These are phyloP conservation scores for Mustelus asterias DNA, from an alignment of 2,113 vertebrate genomes.

Conservation along the genomic window DNA sequence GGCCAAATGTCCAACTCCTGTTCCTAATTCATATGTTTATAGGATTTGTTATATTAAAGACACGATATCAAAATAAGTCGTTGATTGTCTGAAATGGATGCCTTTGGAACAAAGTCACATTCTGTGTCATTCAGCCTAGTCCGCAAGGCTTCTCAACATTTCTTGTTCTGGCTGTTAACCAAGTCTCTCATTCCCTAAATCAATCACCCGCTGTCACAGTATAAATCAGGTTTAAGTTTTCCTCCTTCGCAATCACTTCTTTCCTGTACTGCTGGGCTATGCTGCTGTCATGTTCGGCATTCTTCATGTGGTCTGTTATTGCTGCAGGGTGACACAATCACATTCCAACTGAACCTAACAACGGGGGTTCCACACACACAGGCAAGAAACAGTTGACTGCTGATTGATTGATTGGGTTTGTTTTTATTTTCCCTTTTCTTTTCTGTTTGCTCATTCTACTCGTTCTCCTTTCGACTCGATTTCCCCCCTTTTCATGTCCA, in stretches of 20 bases:
- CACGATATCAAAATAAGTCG: background rate
- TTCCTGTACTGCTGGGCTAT: background rate
- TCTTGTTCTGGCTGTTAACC: background rate
- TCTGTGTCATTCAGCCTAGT: background rate
- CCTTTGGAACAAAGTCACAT: background rate
- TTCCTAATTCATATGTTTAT: too few relatives aligned
- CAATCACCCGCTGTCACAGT: background rate
- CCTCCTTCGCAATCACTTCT: background rate
- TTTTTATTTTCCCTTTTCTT: background rate
- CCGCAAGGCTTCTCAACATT: background rate
- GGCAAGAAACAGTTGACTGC: background rate
- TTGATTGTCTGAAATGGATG: background rate
- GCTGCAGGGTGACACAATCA: constrained; percentile 1
- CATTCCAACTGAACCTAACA: background rate
- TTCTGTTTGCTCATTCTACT: background rate
- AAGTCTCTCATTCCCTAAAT: background rate
- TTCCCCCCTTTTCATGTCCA: background rate
- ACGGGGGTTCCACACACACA: background rate
- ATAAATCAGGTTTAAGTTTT: background rate
- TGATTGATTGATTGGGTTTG: constrained; percentile 26
- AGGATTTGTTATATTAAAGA: background rate
- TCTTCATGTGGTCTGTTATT: background rate
- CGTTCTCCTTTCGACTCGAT: background rate
- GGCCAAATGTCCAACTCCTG: too few relatives aligned
- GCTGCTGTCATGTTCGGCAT: background rate